Conservation (phyloP, 37 sponge, comb jelly and placozoan species). For the Lycopodina hypogea region DNA sequence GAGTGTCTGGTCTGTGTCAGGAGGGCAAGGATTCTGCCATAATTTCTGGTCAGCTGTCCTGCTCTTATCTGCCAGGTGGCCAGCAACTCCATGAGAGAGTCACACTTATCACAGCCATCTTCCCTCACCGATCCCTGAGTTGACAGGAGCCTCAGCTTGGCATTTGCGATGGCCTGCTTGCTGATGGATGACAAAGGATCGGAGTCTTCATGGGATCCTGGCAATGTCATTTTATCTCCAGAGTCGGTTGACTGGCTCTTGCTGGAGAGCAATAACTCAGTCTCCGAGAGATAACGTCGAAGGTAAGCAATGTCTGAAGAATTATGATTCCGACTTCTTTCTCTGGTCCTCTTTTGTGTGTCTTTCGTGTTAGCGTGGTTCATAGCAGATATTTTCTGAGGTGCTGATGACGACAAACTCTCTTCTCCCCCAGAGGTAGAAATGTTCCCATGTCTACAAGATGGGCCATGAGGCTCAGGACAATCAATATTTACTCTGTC, state of each 20-base stretch:
- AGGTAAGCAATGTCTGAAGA: background rate
- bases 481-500: too few species aligned
- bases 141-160: constrained; percentile 9
- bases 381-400: too few species aligned
- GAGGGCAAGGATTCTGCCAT: constrained; percentile 29
- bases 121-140: background rate
- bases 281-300: background rate
- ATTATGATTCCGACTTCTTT: background rate
- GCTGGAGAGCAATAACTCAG: too few species aligned
- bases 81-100: constrained; percentile 17
- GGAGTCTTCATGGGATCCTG: too few species aligned
- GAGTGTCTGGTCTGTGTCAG: constrained; percentile 30
- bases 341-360: too few species aligned
- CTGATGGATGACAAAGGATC: too few species aligned
- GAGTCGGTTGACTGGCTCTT: too few species aligned
- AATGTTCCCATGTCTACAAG: background rate
- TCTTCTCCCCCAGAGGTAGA: background rate
- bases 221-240: too few species aligned
- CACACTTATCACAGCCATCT: constrained; percentile 33
- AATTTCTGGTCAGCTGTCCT: constrained; percentile 32
- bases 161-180: background rate
- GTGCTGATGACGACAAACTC: too few species aligned
- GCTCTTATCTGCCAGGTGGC: constrained; percentile 44
- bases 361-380: too few species aligned
- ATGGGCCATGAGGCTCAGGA: background rate